A percentile compares a stretch with the other conserved stretches of the same genome.
Evolutionary conservation across 92 coral and sea anemone species (phyloP).

Genomic region (Epizoanthus rinbou): DNA sequence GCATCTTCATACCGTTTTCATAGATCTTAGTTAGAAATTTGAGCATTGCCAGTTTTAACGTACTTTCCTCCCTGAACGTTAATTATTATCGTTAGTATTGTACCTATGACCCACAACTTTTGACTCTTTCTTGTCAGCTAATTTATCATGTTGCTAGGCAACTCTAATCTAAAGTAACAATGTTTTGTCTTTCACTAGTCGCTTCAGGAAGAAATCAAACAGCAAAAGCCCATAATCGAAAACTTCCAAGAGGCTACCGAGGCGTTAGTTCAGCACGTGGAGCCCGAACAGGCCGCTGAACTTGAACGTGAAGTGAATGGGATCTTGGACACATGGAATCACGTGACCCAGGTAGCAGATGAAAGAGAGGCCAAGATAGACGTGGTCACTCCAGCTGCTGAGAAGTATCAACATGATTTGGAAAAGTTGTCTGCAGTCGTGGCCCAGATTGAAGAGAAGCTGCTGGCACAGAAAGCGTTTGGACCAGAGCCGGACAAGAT

Average conservation of each 20-base stretch:
- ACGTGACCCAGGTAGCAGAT: conserved; percentile 76
- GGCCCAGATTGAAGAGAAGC: conserved; percentile 67
- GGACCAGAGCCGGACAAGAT: conserved; percentile 89
- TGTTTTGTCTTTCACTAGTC: neutral
- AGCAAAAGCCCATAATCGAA: conserved; percentile 76
- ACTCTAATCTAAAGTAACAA: neutral
- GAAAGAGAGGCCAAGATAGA: conserved; percentile 64
- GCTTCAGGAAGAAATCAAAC: conserved; percentile 71
- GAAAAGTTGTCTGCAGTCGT: conserved; percentile 70
- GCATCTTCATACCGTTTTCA: no score
- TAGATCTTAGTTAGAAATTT: no score
- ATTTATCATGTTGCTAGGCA: no score
- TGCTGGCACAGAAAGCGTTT: conserved; percentile 75
- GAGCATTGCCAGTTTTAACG: no score
- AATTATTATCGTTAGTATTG: no score
- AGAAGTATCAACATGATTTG: conserved; percentile 76
- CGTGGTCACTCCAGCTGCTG: conserved; percentile 56
- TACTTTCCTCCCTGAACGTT: no score
- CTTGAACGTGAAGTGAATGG: conserved; percentile 73
- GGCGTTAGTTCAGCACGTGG: conserved; percentile 71
- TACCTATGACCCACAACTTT: neutral
- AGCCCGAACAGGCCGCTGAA: conserved; percentile 68
- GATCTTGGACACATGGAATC: conserved; percentile 49
- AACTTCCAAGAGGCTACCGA: conserved; percentile 84
- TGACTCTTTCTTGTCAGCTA: no score